These are phyloP conservation scores for Esperia sulphurella DNA, from an alignment of 2,888 invertebrate genomes.

Conservation along the genomic window DNA sequence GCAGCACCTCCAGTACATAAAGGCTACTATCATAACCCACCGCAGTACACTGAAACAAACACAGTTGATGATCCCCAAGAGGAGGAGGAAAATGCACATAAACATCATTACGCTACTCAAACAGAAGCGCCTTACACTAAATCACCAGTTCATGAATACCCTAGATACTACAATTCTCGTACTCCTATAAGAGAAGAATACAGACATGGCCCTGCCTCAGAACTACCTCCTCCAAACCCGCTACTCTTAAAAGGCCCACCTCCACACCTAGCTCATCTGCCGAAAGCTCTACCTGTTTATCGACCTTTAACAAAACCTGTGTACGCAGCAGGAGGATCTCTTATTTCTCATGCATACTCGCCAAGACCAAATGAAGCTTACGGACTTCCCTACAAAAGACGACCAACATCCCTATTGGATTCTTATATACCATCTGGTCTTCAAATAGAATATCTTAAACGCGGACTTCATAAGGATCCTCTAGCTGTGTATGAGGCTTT, in stretches of 20 bases:
- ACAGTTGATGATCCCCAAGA: slow-evolving; percentile 44
- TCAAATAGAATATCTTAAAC: slow-evolving; percentile 67
- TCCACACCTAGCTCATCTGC: slow-evolving; percentile 56
- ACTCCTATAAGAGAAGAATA: slow-evolving; percentile 50
- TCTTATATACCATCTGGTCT: slow-evolving; percentile 81
- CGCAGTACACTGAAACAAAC: slow-evolving; percentile 47
- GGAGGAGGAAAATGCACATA: slow-evolving; percentile 41
- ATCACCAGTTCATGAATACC: slow-evolving; percentile 33
- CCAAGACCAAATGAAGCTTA: slow-evolving; percentile 44
- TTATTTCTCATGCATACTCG: slow-evolving; percentile 34
- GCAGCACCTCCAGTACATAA: slow-evolving; percentile 45
- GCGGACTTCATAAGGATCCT: slow-evolving; percentile 65
- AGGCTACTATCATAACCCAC: slow-evolving; percentile 40
- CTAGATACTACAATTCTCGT: slow-evolving; percentile 55
- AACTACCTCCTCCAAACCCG: slow-evolving; percentile 58
- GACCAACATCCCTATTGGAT: slow-evolving; percentile 76
- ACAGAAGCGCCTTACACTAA: slow-evolving; percentile 42
- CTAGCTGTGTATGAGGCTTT: slow-evolving; percentile 62
- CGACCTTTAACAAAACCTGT: slow-evolving; percentile 57
- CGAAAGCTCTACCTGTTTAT: slow-evolving; percentile 59
- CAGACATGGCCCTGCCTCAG: slow-evolving; percentile 37
- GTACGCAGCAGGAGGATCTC: slow-evolving; percentile 41
- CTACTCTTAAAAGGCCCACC: slow-evolving; percentile 50
- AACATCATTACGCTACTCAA: slow-evolving; percentile 43
- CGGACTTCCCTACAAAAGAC: slow-evolving; percentile 42